Evolutionary conservation across 2,797 vertebrate genomes (phyloP), one percentile per base, ranked within the genome.

Genomic region (Euthynnus affinis): DNA sequence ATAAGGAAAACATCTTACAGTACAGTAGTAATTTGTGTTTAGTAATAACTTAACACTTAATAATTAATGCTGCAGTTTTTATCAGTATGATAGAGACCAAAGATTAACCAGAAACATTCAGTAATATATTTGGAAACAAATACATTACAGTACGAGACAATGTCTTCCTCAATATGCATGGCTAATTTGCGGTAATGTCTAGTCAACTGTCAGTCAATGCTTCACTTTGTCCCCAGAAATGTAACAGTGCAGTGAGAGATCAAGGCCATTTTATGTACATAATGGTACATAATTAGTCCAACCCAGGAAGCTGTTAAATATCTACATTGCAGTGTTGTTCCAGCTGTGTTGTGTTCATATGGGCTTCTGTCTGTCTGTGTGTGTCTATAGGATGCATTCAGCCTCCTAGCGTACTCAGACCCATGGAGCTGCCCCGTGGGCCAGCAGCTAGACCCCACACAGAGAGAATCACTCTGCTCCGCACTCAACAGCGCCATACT

Each of bases 401-500:
- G 98, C 93, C 96, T 99, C 87, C 92, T 99, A 85, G 98, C 98
- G 0, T 99, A 99, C 90, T 98, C 98, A 1, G 98, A 99, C 86
- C 98, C 98, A 9, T 99, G 98, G 98, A 98, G 94, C 94, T 98
- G 98, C 94, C 98, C 98, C 0, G 97, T 99, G 15, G 98, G 98
- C 61, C 97, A 99, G 90, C 98, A 99, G 91, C 92, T 99, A 88
- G 97, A 99, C 88, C 97, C 98, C 0, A 97, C 97, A 79, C 97
- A 99, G 95, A 97, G 98, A 94, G 98, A 99, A 89, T 94, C 97
- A 1, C 96, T 99, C 90, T 99, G 98, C 88, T 97, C 97, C 32
- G 96, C 98, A 86, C 97, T 99, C 89, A 99, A 99, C 96, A 99
- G 98, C 88, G 98, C 98, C 94, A 99, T 99, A 89, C 95, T 99